phyloP scores from a whole-genome alignment of 1,140 invertebrate species.

The Aradophagus sp. region DNA sequence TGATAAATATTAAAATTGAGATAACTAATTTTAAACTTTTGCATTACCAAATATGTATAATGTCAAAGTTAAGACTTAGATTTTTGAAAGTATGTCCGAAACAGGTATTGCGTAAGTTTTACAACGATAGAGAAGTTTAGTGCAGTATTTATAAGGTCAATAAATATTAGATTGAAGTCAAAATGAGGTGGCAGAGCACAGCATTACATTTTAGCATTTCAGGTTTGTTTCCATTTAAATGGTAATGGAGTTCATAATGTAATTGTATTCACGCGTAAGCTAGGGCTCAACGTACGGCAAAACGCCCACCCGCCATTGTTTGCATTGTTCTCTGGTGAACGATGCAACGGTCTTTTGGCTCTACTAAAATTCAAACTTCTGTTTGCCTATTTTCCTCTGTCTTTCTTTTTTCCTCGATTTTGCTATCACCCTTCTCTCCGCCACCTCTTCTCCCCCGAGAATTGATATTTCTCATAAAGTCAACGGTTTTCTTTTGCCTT shows the following conservation, averaged over 20 bases:
- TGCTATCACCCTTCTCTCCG: too few species aligned
- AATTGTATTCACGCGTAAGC: constrained; percentile 75
- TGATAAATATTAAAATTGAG: too few species aligned
- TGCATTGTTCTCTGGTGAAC: constrained; percentile 70
- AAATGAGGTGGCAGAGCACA: constrained; percentile 54
- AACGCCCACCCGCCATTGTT: constrained; percentile 69
- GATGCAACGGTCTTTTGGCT: constrained; percentile 66
- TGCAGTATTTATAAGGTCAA: constrained; percentile 19
- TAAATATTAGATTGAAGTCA: constrained; percentile 25
- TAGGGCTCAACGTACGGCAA: constrained; percentile 65
- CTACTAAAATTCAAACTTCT: constrained; percentile 64
- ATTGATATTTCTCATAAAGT: too few species aligned
- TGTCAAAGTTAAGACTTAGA: too few species aligned
- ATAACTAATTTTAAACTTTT: too few species aligned
- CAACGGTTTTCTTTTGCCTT: too few species aligned
- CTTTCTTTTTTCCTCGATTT: neutral
- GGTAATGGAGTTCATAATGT: constrained; percentile 76
- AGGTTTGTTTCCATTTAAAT: constrained; percentile 77
- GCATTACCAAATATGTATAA: too few species aligned
- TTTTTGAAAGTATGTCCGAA: too few species aligned
- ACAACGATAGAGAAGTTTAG: constrained; percentile 24
- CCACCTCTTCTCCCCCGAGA: too few species aligned
- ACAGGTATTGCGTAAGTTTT: constrained; percentile 31
- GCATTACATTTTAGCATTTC: constrained; percentile 74
- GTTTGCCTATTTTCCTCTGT: constrained; percentile 49